Base-by-base conservation (phyloP, 2,113 vertebrate genomes). In the Oenanthe melanoleuca region DNA sequence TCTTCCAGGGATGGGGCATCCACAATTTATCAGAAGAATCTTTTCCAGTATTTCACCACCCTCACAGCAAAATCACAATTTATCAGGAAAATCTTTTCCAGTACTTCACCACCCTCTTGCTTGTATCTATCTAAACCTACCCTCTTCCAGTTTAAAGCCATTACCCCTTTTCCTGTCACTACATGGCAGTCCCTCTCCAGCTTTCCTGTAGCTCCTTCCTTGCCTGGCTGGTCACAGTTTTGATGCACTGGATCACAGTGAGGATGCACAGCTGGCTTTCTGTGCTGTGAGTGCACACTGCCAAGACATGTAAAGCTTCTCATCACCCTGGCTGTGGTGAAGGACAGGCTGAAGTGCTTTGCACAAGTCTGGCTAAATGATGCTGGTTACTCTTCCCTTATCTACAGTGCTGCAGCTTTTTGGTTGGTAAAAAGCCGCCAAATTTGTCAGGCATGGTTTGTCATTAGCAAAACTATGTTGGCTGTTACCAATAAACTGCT, bases 201-300 rank as follows among this genome's bases (percentile, higher is more conserved):
- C 8, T 73, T 57, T 52, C 2, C 17, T 59, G 19, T 20, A 37
- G 34, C 34, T 37, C 34, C 34, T 37, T 37, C 23, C 44, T n/a
- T 59, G 33, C 61, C 33, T 33, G 40, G 14, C 40, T 16, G 40
- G 40, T 16, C 11, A 3, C 37, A 45, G 12, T 29, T 80, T 33
- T 44, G 17, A 16, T 19, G 44, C 42, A 57, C 44, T 37, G 59
- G 44, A 33, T 63, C 34, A 37, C 34, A 37, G 34, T 37, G 34
- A 37, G 34, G 34, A 37, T 37, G 34, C 34, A 22, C 33, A 42
- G 61, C 7, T 37, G 26, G 15, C 8, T 59, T 37, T 59, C 45
- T 60, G 33, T 31, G 23, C 33, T 88, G 67, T 0, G 2, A 29
- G 22, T 0, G 2, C 19, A 52, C 14, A 20, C 23, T 59, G 60